Evolutionary conservation across 2,797 vertebrate species (phyloP).

Genomic region (Scolopax bukidnonensis): DNA sequence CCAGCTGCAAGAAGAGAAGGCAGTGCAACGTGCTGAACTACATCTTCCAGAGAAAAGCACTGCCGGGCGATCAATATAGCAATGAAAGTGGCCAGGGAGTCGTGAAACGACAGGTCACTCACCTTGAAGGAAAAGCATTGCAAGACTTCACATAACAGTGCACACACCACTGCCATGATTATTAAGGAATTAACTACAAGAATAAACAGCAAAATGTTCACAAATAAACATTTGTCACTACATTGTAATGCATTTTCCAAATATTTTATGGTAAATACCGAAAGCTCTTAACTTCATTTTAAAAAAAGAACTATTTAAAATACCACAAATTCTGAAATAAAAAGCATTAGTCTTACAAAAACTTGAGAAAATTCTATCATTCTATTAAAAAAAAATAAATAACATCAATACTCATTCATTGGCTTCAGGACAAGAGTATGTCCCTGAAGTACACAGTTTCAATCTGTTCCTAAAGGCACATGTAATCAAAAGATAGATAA

Average conservation of each 20-base stretch:
- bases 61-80: constrained; percentile 79
- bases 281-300: not conserved
- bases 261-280: not conserved
- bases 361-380: not conserved
- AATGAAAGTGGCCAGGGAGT: constrained; percentile 80
- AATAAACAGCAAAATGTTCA: not conserved
- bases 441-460: not conserved
- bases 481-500: not conserved
- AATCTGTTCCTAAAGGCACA: not conserved
- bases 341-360: not conserved
- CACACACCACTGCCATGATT: too few species aligned
- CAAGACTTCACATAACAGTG: not conserved
- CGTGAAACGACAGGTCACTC: constrained; percentile 81
- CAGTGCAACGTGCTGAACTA: constrained; percentile 79
- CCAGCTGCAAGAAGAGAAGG: constrained; percentile 81
- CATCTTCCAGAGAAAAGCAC: constrained; percentile 81
- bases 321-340: not conserved
- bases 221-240: not conserved
- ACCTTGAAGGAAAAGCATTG: constrained; percentile 70
- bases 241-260: not conserved
- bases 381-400: not conserved
- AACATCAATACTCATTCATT: not conserved
- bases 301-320: not conserved
- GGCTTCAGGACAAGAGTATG: not conserved
- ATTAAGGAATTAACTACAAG: not conserved